Evolutionary conservation across 2,113 vertebrate genomes (phyloP).

Genomic region (Pangasianodon gigas): DNA sequence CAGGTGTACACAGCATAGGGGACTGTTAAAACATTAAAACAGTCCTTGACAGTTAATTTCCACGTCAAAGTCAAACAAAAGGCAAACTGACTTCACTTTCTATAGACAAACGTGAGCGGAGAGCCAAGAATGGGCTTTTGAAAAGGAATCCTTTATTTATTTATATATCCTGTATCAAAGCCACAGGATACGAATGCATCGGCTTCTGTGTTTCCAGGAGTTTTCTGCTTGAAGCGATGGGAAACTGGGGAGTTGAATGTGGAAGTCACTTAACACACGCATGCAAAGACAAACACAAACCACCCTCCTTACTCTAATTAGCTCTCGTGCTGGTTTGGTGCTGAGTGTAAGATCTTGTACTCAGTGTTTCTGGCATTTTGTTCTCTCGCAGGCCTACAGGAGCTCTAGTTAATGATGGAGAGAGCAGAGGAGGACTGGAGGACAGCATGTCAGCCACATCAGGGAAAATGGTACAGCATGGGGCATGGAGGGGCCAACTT

Average conservation of each 20-base stretch:
- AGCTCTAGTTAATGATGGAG: slow-evolving; percentile 18
- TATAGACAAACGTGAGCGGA: slow-evolving; percentile 41
- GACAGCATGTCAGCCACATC: slow-evolving; percentile 10
- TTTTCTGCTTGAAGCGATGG: slow-evolving; percentile 12
- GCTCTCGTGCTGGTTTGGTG: slow-evolving; percentile 41
- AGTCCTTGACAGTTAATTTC: slow-evolving; percentile 63
- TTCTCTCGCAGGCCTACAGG: background rate
- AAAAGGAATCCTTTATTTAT: slow-evolving; percentile 32
- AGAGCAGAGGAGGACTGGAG: background rate
- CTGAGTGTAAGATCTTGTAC: slow-evolving; percentile 25
- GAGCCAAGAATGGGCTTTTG: slow-evolving; percentile 43
- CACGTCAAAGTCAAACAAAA: slow-evolving; percentile 77
- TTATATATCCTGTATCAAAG: slow-evolving; percentile 27
- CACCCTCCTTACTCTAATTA: slow-evolving; percentile 39
- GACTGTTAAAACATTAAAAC: slow-evolving; percentile 68
- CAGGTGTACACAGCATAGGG: background rate
- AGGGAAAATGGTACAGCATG: slow-evolving; percentile 20
- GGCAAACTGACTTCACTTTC: slow-evolving; percentile 61
- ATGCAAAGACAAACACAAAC: slow-evolving; percentile 55
- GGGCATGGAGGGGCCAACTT: slow-evolving; percentile 24
- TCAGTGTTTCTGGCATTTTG: slow-evolving; percentile 9
- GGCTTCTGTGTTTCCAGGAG: background rate
- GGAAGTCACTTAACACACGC: slow-evolving; percentile 11
- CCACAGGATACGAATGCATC: slow-evolving; percentile 21
- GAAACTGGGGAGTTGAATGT: slow-evolving; percentile 15